These are phyloP conservation scores for Lepidostoma basale DNA, from an alignment of 1,140 invertebrate genomes.

Conservation along the genomic window DNA sequence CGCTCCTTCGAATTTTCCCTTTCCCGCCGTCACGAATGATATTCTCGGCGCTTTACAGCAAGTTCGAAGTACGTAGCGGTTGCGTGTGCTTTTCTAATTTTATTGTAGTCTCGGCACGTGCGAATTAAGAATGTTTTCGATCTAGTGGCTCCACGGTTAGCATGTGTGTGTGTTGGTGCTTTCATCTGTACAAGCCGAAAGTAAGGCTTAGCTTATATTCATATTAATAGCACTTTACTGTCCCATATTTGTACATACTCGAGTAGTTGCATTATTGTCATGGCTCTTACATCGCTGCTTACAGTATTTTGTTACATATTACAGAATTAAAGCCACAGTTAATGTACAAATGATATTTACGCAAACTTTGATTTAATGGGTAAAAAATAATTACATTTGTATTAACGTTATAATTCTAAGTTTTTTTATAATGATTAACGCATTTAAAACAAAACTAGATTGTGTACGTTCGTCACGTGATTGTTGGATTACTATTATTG, in stretches of 20 bases:
- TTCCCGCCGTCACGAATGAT: constrained; percentile 33
- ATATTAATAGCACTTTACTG: background rate
- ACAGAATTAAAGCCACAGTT: no score
- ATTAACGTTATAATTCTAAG: no score
- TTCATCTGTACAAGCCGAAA: constrained; percentile 41
- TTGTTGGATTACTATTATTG: no score
- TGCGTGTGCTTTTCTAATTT: constrained; percentile 33
- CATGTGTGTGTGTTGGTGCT: constrained; percentile 46
- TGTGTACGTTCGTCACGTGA: no score
- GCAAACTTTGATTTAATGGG: no score
- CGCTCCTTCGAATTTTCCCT: background rate
- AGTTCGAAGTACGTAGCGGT: constrained; percentile 41
- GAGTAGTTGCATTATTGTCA: background rate
- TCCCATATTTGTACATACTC: constrained; percentile 1
- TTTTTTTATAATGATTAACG: no score
- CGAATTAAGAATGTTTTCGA: constrained; percentile 19
- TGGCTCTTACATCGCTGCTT: background rate
- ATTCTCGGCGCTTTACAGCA: constrained; percentile 44
- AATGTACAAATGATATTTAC: no score
- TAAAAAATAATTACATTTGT: no score
- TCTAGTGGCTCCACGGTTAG: constrained; percentile 32
- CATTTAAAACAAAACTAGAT: no score
- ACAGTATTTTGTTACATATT: no score
- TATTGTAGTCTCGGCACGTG: constrained; percentile 36
- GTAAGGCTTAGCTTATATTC: constrained; percentile 33